phyloP scores from a whole-genome alignment of 1,140 invertebrate genomes.

The Sycophaga agraensis region DNA sequence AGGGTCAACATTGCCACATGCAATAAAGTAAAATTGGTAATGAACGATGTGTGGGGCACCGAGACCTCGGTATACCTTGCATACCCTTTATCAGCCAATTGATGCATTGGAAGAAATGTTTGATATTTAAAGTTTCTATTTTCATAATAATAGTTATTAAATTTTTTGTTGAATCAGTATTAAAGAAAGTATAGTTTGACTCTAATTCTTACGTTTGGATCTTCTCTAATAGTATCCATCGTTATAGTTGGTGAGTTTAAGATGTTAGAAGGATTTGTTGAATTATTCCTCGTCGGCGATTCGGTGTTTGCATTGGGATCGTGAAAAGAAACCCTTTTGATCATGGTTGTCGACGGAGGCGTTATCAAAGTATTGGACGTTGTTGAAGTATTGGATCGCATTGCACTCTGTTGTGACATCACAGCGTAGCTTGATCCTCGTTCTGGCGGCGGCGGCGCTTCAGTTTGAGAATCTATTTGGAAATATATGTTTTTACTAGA shows the following conservation, averaged over 20 bases:
- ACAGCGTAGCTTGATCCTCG: slow-evolving; percentile 79
- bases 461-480: slow-evolving; percentile 45
- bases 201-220: slow-evolving; percentile 74
- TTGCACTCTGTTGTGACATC: slow-evolving; percentile 67
- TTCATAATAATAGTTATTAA: slow-evolving; percentile 14
- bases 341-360: slow-evolving; percentile 41
- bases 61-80: slow-evolving; percentile 28
- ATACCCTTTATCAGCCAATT: slow-evolving; percentile 45
- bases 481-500: too few relatives aligned
- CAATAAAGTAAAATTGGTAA: slow-evolving; percentile 24
- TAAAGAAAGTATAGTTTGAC: slow-evolving; percentile 6
- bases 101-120: slow-evolving; percentile 44
- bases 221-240: slow-evolving; percentile 70
- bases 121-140: slow-evolving; percentile 22
- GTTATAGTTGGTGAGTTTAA: slow-evolving; percentile 48
- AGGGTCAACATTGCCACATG: slow-evolving; percentile 26
- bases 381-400: slow-evolving; percentile 53
- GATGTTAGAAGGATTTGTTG: slow-evolving; percentile 36
- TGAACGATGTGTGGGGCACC: slow-evolving; percentile 1
- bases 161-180: background rate
- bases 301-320: slow-evolving; percentile 65
- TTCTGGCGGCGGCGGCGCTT: slow-evolving; percentile 72
- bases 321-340: slow-evolving; percentile 76
- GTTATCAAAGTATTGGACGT: slow-evolving; percentile 48
- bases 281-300: slow-evolving; percentile 40